phyloP scores from a whole-genome alignment of 2,113 vertebrate species.

The Alexandromys fortis region DNA sequence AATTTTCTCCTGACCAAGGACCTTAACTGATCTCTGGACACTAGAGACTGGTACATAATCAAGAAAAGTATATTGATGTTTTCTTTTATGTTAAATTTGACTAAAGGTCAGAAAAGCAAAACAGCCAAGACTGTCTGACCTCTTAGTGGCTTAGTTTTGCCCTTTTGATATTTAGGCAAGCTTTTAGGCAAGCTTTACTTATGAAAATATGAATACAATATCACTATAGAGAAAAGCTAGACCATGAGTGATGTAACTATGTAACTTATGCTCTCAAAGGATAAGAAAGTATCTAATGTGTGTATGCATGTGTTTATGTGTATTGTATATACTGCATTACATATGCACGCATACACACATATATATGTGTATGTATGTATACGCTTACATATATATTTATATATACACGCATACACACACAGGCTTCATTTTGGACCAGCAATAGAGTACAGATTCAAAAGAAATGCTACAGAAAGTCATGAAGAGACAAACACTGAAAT shows the following conservation, averaged over 20 bases:
- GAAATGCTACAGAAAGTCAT: not conserved
- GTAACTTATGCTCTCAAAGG: not conserved
- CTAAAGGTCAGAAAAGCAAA: no score
- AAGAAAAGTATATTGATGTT: not conserved
- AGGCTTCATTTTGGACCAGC: not conserved
- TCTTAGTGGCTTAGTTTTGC: no score
- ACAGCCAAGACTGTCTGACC: no score
- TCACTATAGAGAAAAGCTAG: not conserved
- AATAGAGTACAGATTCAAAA: not conserved
- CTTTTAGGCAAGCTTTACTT: no score
- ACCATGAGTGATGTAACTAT: not conserved
- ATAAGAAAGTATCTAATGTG: not conserved
- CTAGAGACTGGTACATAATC: not conserved
- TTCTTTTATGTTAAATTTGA: no score
- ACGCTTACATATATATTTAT: not conserved
- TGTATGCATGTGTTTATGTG: not conserved
- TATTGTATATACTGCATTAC: not conserved
- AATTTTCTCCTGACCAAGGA: not conserved
- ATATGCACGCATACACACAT: not conserved
- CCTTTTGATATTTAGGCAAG: no score
- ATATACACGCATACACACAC: not conserved
- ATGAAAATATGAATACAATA: no score
- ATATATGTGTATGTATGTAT: fast-evolving
- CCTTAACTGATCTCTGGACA: not conserved
- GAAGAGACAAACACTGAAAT: not conserved